Conservation (phyloP, 2,797 vertebrate species). For the Eurystomus glaucurus region DNA sequence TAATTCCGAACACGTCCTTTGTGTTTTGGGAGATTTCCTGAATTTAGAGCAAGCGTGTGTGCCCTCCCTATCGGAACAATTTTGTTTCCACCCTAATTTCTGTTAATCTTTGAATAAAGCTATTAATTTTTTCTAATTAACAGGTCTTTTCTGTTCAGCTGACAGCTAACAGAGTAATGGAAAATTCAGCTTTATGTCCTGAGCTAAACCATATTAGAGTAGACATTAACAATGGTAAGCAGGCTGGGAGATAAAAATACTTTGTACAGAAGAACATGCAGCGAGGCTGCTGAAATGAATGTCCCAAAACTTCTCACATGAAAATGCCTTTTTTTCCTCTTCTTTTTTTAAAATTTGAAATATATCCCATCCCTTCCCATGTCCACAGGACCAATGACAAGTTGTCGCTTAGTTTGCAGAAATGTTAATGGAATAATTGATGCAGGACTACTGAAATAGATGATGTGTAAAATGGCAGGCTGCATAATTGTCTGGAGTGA, state of each 20-base stretch:
- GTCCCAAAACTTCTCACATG: constrained; percentile 13
- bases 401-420: constrained; percentile 34
- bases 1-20: constrained; percentile 24
- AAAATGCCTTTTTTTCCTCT: constrained; percentile 35
- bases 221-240: constrained; percentile 39
- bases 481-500: constrained; percentile 82
- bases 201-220: constrained; percentile 30
- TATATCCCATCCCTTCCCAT: constrained; percentile 14
- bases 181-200: constrained; percentile 50
- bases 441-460: constrained; percentile 79
- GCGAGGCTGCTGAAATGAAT: constrained; percentile 2
- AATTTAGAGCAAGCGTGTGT: neutral
- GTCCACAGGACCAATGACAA: constrained; percentile 53
- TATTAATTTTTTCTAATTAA: constrained; percentile 50
- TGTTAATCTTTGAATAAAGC: constrained; percentile 57
- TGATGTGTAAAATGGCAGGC: constrained; percentile 82
- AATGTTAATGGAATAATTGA: constrained; percentile 77
- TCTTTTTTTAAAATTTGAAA: neutral
- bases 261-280: constrained; percentile 32
- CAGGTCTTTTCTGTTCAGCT: constrained; percentile 44
- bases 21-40: constrained; percentile 23
- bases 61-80: neutral
- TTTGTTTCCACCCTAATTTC: constrained; percentile 57
- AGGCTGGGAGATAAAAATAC: constrained; percentile 62
- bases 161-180: constrained; percentile 21